These are phyloP conservation scores for Perca schrenkii DNA, from an alignment of 2,113 vertebrate species.

Conservation along the genomic window DNA sequence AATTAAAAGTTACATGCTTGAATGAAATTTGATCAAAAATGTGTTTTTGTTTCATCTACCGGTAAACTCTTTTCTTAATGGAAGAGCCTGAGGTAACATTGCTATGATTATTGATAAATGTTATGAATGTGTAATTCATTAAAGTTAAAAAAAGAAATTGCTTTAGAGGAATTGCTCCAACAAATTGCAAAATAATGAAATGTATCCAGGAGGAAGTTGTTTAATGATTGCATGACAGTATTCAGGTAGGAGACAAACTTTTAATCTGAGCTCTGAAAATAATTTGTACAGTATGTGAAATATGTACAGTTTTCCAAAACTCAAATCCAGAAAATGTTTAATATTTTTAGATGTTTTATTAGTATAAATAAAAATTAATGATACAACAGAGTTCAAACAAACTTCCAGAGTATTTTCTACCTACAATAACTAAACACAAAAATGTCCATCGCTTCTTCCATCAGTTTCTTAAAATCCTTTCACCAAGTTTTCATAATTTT, in stretches of 20 bases:
- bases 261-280: background rate
- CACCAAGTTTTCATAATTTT: background rate
- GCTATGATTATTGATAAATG: slow-evolving; percentile 58
- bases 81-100: slow-evolving; percentile 32
- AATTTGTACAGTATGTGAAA: background rate
- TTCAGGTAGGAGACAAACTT: background rate
- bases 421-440: background rate
- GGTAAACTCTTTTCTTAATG: slow-evolving; percentile 13
- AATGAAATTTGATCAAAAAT: slow-evolving; percentile 38
- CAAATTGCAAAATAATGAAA: slow-evolving; percentile 2
- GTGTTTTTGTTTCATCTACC: slow-evolving; percentile 4
- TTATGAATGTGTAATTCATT: slow-evolving; percentile 70
- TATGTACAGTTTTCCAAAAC: too few relatives aligned
- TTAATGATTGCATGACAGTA: background rate
- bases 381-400: too few relatives aligned
- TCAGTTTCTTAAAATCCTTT: background rate
- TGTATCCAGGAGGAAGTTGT: slow-evolving; percentile 6
- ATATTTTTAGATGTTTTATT: too few relatives aligned
- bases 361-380: too few relatives aligned
- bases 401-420: background rate
- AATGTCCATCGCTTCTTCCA: too few relatives aligned
- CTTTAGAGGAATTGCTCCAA: slow-evolving; percentile 15
- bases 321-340: too few relatives aligned
- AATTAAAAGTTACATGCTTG: slow-evolving; percentile 31
- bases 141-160: slow-evolving; percentile 18